Conservation (phyloP, 2,888 invertebrate genomes). For the Xanthorhoe spadicearia region DNA sequence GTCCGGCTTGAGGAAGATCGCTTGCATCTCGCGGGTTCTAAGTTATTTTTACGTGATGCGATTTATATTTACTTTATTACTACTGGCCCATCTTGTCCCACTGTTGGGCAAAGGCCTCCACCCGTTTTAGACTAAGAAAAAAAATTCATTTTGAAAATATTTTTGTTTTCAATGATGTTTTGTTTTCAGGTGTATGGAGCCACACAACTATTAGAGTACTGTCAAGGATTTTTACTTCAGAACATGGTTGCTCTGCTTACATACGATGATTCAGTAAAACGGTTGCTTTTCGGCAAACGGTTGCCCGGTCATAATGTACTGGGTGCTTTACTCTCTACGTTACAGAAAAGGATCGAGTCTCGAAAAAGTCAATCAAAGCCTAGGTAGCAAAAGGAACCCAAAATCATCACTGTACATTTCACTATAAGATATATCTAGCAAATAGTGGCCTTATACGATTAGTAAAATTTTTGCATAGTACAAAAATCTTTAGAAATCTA, state of each 20-base stretch:
- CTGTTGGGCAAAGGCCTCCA: too few species aligned
- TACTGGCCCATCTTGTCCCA: too few species aligned
- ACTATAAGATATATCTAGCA: conserved; percentile 1
- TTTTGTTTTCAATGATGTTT: conserved; percentile 2
- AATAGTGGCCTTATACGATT: conserved; percentile 2
- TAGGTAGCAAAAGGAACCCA: conserved; percentile 61
- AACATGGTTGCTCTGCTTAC: conserved; percentile 97
- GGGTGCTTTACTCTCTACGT: conserved; percentile 90
- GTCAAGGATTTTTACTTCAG: conserved; percentile 95
- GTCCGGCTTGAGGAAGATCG: too few species aligned
- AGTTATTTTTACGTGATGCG: too few species aligned
- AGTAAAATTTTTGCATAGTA: conserved; percentile 23
- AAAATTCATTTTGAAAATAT: background rate
- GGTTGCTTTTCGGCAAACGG: conserved; percentile 94
- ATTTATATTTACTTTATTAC: too few species aligned
- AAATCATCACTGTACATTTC: conserved; percentile 24
- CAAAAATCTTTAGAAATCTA: conserved; percentile 21
- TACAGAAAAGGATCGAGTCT: conserved; percentile 92
- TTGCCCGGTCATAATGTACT: conserved; percentile 95
- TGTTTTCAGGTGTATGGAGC: conserved; percentile 92
- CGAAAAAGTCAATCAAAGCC: conserved; percentile 79
- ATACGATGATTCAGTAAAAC: conserved; percentile 95
- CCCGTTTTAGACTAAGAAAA: too few species aligned
- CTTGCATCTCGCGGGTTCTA: too few species aligned
- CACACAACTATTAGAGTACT: conserved; percentile 93